Percentiles rank a stretch among this genome's conserved stretches.
phyloP scores from a whole-genome alignment of 64 coral and sea anemone genomes.

The Stichodactyla mertensii region DNA sequence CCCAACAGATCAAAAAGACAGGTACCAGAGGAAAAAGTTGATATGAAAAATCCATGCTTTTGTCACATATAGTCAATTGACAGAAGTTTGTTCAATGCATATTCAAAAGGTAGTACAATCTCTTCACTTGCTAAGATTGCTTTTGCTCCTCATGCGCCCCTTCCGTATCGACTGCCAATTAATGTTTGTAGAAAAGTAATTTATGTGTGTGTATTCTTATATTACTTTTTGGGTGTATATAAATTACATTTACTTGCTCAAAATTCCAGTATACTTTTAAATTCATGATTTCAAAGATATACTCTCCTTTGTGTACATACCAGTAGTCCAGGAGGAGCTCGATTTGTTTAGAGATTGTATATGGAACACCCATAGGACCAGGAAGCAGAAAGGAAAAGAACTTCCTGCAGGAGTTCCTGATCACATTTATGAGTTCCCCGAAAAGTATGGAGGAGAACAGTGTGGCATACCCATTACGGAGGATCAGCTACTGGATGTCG shows the following conservation, averaged over 20 bases:
- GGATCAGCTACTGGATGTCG: slow-evolving; percentile 31
- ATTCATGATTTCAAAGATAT: not conserved
- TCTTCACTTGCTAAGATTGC: no score
- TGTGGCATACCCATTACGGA: slow-evolving; percentile 41
- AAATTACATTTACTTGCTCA: not conserved
- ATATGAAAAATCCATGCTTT: not conserved
- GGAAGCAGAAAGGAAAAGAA: slow-evolving; percentile 32
- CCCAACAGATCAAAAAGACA: slow-evolving; percentile 6
- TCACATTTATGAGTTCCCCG: slow-evolving; percentile 36
- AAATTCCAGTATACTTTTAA: not conserved
- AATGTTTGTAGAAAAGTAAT: no score
- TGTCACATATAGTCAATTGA: not conserved
- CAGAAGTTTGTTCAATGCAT: no score
- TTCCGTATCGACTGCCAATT: no score
- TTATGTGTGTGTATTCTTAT: no score
- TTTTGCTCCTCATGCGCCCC: no score
- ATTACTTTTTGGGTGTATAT: no score
- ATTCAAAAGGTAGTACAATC: no score
- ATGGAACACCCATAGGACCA: slow-evolving; percentile 42
- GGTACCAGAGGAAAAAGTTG: not conserved
- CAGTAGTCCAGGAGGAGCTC: slow-evolving; percentile 42
- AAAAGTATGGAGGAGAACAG: slow-evolving; percentile 41
- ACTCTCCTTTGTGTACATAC: not conserved
- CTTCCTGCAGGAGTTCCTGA: slow-evolving; percentile 34
- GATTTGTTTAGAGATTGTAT: slow-evolving; percentile 22